Evolutionary conservation across 2,797 vertebrate species (phyloP), one percentile per base, ranked within the genome.

Genomic region (Sus cebifrons): DNA sequence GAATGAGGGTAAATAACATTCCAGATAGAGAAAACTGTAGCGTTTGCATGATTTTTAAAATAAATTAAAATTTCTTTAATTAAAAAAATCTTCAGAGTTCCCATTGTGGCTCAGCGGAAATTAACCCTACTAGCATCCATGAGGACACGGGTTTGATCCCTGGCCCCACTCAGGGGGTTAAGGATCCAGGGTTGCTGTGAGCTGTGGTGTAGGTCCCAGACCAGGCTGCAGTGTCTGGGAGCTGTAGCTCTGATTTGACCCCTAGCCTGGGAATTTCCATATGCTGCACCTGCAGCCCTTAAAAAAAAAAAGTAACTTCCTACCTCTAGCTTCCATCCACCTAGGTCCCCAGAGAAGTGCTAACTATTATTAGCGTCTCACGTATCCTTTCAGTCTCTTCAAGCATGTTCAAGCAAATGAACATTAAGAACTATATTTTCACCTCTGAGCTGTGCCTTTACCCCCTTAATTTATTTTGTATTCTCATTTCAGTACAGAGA

Each of bases 71-170:
- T 17, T 54, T 93, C 68, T 68, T 88, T 7, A 54, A 4, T 81
- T 13, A 75, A 58, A 92, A 75, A 94, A 75, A 18, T 86, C 36
- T 75, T 75, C 40, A 36, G 36, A 49, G 44, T 49, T 49, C 44
- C 44, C 9, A 10, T 10, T 49, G 44, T 49, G 44, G 44, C 44
- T 49, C 44, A 49, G 44, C 6, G 9, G 44, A 49, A 49, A 49
- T 49, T 6, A 49, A 49, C 44, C 44, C 44, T 49, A 49, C 44
- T 10, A 49, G 44, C 9, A 49, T 49, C 44, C 44, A 49, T 49
- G 44, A 49, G 44, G 44, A 49, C 44, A 49, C 1, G 44, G 6
- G 9, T 49, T 49, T 49, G 44, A 49, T 49, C 44, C 44, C 44
- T 49, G 44, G 44, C 44, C 44, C 44, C 44, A 49, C 44, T 49